These are phyloP conservation scores for Sphinx pinastri DNA, from an alignment of 2,888 invertebrate genomes.

Conservation along the genomic window DNA sequence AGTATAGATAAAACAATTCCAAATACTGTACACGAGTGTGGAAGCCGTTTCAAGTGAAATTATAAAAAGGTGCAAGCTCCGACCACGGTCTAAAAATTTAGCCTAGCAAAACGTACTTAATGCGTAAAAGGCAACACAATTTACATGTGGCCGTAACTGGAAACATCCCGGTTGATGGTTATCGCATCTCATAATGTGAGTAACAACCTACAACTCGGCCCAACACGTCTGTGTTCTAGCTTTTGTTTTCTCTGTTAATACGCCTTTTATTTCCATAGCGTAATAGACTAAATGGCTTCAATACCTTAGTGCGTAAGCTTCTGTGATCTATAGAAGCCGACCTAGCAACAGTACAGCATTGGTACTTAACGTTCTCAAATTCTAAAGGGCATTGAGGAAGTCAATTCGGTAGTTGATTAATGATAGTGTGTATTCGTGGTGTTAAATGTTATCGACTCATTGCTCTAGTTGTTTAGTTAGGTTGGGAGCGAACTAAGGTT, in stretches of 20 bases:
- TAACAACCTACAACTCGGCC: neutral
- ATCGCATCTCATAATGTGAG: neutral
- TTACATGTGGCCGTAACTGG: constrained; percentile 21
- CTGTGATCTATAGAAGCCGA: neutral
- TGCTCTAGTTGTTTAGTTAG: too few relatives aligned
- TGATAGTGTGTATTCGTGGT: neutral
- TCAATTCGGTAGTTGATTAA: neutral
- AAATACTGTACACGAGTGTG: neutral
- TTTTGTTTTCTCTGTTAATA: constrained; percentile 3
- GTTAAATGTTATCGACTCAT: too few relatives aligned
- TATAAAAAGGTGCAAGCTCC: neutral
- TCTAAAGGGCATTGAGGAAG: neutral
- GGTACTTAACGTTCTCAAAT: neutral
- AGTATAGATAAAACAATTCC: too few relatives aligned
- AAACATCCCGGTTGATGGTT: constrained; percentile 15
- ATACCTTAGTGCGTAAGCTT: neutral
- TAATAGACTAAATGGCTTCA: neutral
- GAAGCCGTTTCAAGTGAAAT: neutral
- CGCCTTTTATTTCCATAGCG: neutral
- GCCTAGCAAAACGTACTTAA: constrained; percentile 3
- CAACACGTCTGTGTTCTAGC: neutral
- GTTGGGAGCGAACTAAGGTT: too few relatives aligned
- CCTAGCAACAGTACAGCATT: neutral
- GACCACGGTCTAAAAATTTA: neutral
- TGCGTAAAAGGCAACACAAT: constrained; percentile 10